Evolutionary conservation across 2,888 invertebrate genomes (phyloP), one percentile per base, ranked within the genome.

Genomic region (Entomobrya multifasciata): DNA sequence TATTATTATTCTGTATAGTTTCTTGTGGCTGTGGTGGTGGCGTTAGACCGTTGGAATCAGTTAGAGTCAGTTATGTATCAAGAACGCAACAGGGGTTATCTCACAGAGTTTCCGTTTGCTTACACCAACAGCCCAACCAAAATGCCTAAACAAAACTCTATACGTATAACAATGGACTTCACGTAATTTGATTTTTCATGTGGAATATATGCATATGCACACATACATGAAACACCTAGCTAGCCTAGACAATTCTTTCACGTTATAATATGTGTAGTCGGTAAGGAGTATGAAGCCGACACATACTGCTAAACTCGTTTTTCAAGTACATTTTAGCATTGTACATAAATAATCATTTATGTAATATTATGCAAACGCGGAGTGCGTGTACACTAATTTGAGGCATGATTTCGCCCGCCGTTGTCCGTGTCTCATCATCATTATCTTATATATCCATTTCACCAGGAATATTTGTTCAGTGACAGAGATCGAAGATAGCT

Each of bases 21-120:
- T 30, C 30, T 62, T 62, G 30, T 30, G 30, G 62, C 30, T 8
- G 44, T 30, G 25, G 49, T 15, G 76, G 36, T 47, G 79, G 79
- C 72, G 80, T 74, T 62, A 79, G 76, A 65, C 77, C 62, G 77
- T 76, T 81, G 72, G 55, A 86, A 81, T 65, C 76, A 76, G 81
- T 76, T 52, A 77, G 44, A 81, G 81, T 77, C 77, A 82, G 82
- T 60, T 67, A 77, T 70, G 78, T 78, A 87, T 87, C 83, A 78
- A 72, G 57, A 44, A 52, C 17, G 15, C 87, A 62, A 49, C 62
- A 41, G 82, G 83, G 83, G 83, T 87, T 77, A 70, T 83, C 82
- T 87, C 72, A 20, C 83, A 8, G 30, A 81, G 49, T 76, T 83
- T 83, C 83, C 83, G 83, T 41, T 83, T 44, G 47, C 81, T 81